Evolutionary conservation across 2,113 vertebrate species (phyloP), one percentile per base, ranked within the genome.

Genomic region (Lepisosteus osseus): DNA sequence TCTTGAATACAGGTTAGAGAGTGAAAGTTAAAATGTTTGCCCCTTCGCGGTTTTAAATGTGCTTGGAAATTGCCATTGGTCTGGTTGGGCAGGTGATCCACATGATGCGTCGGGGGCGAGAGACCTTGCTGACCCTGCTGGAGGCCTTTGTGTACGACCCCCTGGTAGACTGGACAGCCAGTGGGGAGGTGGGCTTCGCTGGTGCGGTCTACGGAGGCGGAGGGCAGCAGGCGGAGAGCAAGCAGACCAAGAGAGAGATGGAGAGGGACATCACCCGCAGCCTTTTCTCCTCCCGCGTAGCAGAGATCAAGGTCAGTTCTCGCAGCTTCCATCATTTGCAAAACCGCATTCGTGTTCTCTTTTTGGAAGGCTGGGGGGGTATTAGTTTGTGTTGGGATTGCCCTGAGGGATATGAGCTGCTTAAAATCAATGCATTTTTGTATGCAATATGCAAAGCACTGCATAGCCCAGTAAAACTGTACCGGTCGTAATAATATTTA

Each of bases 61-160:
- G 41, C 29, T 54, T 5, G 5, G 1, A 57, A 17, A 55, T 67
- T 15, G 8, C 7, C 51, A n/a, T 54, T 62, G 2, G 0, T 75
- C 61, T 76, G 1, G 73, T 77, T 14, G 8, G 14, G 1, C 68
- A 99, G 97, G 97, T 98, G 64, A 86, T 99, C 45, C 97, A 99
- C 61, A 99, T 99, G 70, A 99, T 99, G 97, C 91, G 97, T 0
- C 91, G 96, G 62, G 97, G 97, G 68, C 91, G 97, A 79, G 97
- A 99, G 85, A 99, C 97, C 12, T 86, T 99, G 14, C 88, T 99
- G 14, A 99, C 97, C 0, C 86, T 99, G 68, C 86, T 99, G 67
- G 97, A 99, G 76, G 97, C 97, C 67, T 99, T 99, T 65, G 97
- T 99, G 42, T 99, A 99, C 68, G 97, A 99, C 74, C 97, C 97